Evolutionary conservation across 1,140 invertebrate genomes (phyloP).

Genomic region (Drosophila sulfurigaster): DNA sequence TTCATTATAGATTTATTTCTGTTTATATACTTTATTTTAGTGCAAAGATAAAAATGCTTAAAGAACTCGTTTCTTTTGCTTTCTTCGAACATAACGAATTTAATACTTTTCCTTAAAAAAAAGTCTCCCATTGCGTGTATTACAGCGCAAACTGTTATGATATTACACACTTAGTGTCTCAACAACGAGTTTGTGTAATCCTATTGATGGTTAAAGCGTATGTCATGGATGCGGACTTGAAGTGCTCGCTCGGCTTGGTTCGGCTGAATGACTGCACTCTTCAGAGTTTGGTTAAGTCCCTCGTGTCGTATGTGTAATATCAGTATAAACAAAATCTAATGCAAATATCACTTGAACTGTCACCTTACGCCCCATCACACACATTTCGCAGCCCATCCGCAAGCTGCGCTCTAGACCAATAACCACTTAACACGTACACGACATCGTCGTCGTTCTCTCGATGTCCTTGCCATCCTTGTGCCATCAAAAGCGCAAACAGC

Average conservation of each 20-base stretch:
- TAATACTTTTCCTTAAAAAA: too few relatives aligned
- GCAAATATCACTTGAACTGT: conserved; percentile 54
- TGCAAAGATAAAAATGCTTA: too few relatives aligned
- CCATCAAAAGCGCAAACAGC: conserved; percentile 52
- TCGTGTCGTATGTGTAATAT: conserved; percentile 43
- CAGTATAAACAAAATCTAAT: conserved; percentile 56
- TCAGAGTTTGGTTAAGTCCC: conserved; percentile 3
- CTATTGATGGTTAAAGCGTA: conserved; percentile 16
- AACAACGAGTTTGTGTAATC: not conserved
- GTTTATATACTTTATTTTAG: too few relatives aligned
- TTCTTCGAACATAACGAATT: too few relatives aligned
- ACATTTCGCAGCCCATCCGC: conserved; percentile 24
- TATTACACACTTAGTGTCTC: not conserved
- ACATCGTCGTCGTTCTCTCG: conserved; percentile 27
- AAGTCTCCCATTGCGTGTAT: not conserved
- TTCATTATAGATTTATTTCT: too few relatives aligned
- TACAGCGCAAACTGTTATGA: conserved; percentile 18
- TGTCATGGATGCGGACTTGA: conserved; percentile 6
- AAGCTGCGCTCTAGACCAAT: conserved; percentile 49
- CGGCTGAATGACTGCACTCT: conserved; percentile 4
- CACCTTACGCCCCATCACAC: conserved; percentile 16
- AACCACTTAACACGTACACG: conserved; percentile 67
- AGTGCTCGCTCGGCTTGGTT: conserved; percentile 1
- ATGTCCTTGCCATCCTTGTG: conserved; percentile 13
- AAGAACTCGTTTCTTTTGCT: too few relatives aligned